phyloP scores from a whole-genome alignment of 2,888 invertebrate genomes.

The Dione juno region DNA sequence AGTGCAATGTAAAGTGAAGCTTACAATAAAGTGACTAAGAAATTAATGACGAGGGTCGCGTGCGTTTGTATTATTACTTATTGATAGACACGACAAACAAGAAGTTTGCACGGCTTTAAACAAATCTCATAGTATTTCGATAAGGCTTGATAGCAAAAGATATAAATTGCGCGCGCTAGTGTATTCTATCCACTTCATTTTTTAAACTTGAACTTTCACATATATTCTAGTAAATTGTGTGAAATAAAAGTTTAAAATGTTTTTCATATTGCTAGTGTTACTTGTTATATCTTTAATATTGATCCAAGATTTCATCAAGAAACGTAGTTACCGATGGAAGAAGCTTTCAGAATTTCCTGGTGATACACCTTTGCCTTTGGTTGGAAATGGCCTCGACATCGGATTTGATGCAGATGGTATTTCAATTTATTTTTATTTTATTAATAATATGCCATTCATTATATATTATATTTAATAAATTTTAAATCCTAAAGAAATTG shows the following conservation, averaged over 20 bases:
- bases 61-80: not conserved
- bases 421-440: conserved; percentile 30
- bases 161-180: conserved; percentile 18
- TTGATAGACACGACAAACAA: not conserved
- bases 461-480: conserved; percentile 21
- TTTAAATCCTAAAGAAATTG: not conserved
- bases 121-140: conserved; percentile 6
- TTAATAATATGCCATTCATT: not conserved
- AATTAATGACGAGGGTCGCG: not conserved
- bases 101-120: not conserved
- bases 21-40: not conserved
- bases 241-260: conserved; percentile 43
- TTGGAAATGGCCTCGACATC: conserved; percentile 64
- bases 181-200: conserved; percentile 2
- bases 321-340: conserved; percentile 49
- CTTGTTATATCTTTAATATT: conserved; percentile 45
- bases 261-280: conserved; percentile 46
- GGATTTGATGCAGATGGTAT: conserved; percentile 60
- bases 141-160: conserved; percentile 26
- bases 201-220: conserved; percentile 9
- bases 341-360: conserved; percentile 55
- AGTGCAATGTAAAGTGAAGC: no score
- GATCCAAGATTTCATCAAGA: conserved; percentile 45
- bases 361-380: conserved; percentile 56
- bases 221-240: not conserved